These are phyloP conservation scores for Lutjanus argentimaculatus DNA, from an alignment of 2,797 vertebrate species.

Conservation along the genomic window DNA sequence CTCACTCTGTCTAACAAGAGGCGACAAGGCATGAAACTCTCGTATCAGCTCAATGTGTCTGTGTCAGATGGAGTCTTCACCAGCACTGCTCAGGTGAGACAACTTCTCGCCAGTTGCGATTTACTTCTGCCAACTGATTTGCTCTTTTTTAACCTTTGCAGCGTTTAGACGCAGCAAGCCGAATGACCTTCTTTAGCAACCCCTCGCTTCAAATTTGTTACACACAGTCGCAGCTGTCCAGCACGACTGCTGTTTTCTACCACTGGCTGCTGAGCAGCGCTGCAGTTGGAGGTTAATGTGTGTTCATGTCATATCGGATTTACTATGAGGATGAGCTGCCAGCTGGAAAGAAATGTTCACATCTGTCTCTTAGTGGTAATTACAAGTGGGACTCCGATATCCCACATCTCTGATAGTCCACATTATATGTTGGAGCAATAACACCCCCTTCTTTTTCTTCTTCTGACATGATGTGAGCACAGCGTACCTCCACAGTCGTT, in stretches of 20 bases:
- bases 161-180: constrained; percentile 11
- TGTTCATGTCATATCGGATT: constrained; percentile 62
- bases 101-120: constrained; percentile 16
- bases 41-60: constrained; percentile 92
- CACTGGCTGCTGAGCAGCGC: constrained; percentile 32
- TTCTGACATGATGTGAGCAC: constrained; percentile 25
- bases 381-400: constrained; percentile 41
- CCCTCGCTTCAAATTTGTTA: constrained; percentile 47
- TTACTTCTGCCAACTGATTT: constrained; percentile 52
- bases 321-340: constrained; percentile 55
- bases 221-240: constrained; percentile 52
- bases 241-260: constrained; percentile 26
- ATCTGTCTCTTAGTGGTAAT: constrained; percentile 64
- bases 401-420: constrained; percentile 19
- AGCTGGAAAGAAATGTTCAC: constrained; percentile 59
- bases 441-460: neutral
- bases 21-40: constrained; percentile 87
- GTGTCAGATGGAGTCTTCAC: constrained; percentile 98
- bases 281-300: constrained; percentile 66
- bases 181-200: constrained; percentile 31
- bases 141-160: constrained; percentile 43
- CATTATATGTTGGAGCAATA: constrained; percentile 20
- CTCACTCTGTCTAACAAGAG: constrained; percentile 92
- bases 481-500: neutral
- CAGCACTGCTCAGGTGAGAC: constrained; percentile 89